Base-by-base conservation (phyloP, 2,888 invertebrate species). In the Hedychridium roseum region DNA sequence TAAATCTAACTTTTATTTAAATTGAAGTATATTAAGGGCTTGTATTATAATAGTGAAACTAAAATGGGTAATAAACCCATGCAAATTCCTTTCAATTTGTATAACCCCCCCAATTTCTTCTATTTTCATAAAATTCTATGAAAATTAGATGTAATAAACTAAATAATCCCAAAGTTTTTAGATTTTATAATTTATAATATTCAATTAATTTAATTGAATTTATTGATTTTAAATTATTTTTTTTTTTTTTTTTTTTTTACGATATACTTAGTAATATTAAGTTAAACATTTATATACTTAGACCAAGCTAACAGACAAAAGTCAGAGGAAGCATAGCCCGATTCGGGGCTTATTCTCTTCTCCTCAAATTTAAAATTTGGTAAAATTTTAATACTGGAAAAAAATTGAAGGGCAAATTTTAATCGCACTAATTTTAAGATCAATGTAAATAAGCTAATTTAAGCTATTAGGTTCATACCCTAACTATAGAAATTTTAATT, bases 351-450 rank as follows among this genome's bases (percentile, higher is more conserved):
- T n/a, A n/a, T n/a, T n/a, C n/a, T n/a, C n/a, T n/a, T n/a, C n/a
- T n/a, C n/a, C n/a, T n/a, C 75, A 83, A 85, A 70, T 82, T 83
- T 14, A 83, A 86, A 83, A 84, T 86, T 80, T 86, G 86, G 58
- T 80, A 86, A 75, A 65, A 87, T 82, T 78, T 87, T 0, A 82
- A 85, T 16, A 84, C 87, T 0, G 79, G 82, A 4, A 87, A 88
- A 87, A 87, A 4, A 82, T 88, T 75, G 87, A 88, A 55, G 86
- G 86, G 5, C 88, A 86, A 84, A 84, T 87, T 41, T 63, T 88
- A 0, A 86, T 86, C 0, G 78, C 84, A 0, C 65, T 87, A 80
- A 85, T 86, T 1, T 80, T 87, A 38, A 87, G 87, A 81, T 80
- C 86, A 60, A 86, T n/a, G n/a, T n/a, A n/a, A n/a, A n/a, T n/a